Conservation (phyloP, 2,113 vertebrate species). For the Balaeniceps rex region DNA sequence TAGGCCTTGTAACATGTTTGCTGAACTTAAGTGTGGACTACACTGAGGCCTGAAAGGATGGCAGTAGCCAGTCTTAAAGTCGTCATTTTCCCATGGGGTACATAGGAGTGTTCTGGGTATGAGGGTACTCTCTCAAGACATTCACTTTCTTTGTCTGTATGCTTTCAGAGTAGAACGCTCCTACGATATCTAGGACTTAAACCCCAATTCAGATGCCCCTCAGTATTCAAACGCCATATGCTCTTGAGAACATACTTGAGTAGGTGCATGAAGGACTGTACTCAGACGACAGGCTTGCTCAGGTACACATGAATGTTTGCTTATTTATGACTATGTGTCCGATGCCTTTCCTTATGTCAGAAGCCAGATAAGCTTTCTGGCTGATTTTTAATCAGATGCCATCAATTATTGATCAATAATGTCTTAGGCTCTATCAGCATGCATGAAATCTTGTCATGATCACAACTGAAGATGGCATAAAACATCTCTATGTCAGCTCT, state of each 20-base stretch:
- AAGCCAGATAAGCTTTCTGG: not conserved
- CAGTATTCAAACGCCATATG: rapidly evolving
- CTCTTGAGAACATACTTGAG: not conserved
- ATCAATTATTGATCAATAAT: not conserved
- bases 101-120: rapidly evolving
- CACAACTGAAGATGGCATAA: not conserved
- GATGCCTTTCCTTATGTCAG: not conserved
- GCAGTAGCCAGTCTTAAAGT: not conserved
- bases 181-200: not conserved
- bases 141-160: not conserved
- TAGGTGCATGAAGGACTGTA: not conserved
- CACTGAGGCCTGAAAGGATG: not conserved
- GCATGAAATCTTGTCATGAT: not conserved
- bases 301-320: not conserved
- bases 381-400: not conserved
- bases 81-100: not conserved
- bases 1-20: not conserved
- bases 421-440: not conserved
- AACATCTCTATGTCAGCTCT: not conserved
- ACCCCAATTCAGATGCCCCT: not conserved
- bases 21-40: not conserved
- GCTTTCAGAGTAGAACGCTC: not conserved
- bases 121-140: not conserved
- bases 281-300: not conserved
- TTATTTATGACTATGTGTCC: not conserved